phyloP scores from a whole-genome alignment of 2,888 invertebrate genomes.

The Lithophane leautieri region DNA sequence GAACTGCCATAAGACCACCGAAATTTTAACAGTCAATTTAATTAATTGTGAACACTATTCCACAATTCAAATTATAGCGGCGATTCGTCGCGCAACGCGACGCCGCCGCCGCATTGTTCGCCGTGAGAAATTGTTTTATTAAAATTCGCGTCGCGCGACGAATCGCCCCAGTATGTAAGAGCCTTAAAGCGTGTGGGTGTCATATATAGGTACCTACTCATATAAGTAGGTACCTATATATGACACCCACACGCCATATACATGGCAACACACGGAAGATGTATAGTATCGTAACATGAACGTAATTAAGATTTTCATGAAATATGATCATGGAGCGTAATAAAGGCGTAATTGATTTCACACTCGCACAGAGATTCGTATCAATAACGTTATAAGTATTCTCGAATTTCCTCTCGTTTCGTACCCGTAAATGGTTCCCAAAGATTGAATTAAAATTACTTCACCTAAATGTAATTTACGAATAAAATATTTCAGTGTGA shows the following conservation, averaged over 20 bases:
- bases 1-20: background rate
- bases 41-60: background rate
- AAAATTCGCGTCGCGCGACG: no score
- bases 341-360: slow-evolving; percentile 50
- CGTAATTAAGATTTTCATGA: slow-evolving; percentile 52
- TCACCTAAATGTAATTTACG: slow-evolving; percentile 50
- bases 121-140: no score
- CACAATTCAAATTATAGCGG: slow-evolving; percentile 4
- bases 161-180: no score
- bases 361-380: slow-evolving; percentile 38
- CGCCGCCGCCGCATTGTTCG: no score
- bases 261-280: slow-evolving; percentile 23
- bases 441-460: slow-evolving; percentile 57
- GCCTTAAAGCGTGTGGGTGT: no score
- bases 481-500: slow-evolving; percentile 46
- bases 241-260: slow-evolving; percentile 10
- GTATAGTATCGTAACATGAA: slow-evolving; percentile 21
- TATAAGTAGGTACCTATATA: background rate
- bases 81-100: no score
- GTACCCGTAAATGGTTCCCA: slow-evolving; percentile 41
- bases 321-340: slow-evolving; percentile 41
- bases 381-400: slow-evolving; percentile 55
- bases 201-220: no score
- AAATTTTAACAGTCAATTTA: background rate
- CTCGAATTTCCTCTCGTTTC: slow-evolving; percentile 51